phyloP scores from a whole-genome alignment of 2,113 vertebrate genomes.

The Tapirus terrestris region DNA sequence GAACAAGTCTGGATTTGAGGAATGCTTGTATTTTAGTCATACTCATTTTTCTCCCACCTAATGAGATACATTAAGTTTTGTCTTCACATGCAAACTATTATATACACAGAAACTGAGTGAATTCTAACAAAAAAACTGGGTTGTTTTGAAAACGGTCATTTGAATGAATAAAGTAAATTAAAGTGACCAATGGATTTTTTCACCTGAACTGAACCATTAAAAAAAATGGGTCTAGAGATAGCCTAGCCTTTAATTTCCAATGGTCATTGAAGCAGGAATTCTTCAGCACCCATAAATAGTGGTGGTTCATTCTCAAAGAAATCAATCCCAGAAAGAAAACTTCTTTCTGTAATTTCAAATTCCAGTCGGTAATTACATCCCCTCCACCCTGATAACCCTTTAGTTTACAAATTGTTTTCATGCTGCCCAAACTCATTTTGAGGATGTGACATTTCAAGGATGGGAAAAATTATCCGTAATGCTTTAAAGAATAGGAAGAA shows the following conservation, averaged over 20 bases:
- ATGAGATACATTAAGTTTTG: background rate
- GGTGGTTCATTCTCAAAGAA: background rate
- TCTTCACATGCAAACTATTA: background rate
- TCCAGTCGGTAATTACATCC: background rate
- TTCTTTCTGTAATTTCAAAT: background rate
- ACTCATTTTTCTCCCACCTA: background rate
- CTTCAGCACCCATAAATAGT: background rate
- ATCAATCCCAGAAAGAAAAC: background rate
- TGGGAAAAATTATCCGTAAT: background rate
- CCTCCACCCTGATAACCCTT: background rate
- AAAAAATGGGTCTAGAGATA: background rate
- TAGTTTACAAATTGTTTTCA: background rate
- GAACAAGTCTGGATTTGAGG: background rate
- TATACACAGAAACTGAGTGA: background rate
- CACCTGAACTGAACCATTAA: background rate
- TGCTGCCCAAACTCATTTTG: background rate
- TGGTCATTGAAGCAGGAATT: background rate
- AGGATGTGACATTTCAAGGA: background rate
- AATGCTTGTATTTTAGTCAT: background rate
- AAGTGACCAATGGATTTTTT: background rate
- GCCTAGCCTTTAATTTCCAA: background rate
- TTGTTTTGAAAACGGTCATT: conserved; percentile 13
- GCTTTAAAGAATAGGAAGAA: background rate
- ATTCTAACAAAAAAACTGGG: background rate
- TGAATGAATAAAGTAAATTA: background rate